Base-by-base conservation (phyloP, 2,797 vertebrate species). In the Gymnothorax reevesii region DNA sequence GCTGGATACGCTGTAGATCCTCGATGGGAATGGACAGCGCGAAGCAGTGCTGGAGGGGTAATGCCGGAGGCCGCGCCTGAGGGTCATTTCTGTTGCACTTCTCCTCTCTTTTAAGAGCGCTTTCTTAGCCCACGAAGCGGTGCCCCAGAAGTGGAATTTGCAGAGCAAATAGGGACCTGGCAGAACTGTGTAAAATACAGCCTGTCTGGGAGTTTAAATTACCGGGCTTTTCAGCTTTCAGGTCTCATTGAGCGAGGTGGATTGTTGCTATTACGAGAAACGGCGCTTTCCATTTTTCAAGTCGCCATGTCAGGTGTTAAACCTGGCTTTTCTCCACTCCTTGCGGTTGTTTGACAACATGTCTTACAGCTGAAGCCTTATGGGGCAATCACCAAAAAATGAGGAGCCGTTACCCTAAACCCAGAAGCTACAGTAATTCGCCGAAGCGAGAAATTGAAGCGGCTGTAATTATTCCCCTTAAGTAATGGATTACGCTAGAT, bases 381-480 rank as follows among this genome's bases (percentile, higher is more conserved):
- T 15, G 27, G 77, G 64, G 52, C 66, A 55, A 22, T n/a, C 57
- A 86, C 57, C 69, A 5, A 86, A 83, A 33, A 55, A 80, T 22
- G 7, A 15, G 55, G 10, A 17, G 20, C 60, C 55, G 25, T 49
- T 83, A 60, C 82, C 86, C 33, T 42, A 73, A 84, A 57, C 84
- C 49, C 54, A 55, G 66, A 82, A 60, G 73, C 84, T 90, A 88
- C 89, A 86, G 87, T 90, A 89, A 88, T 80, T 42, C n/a, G 12
- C 3, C 2, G 25, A 33, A 33, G n/a, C 49, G 20, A 57, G 60
- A 55, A 52, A 52, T 87, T 71, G 52, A 42, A 57, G 73, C 5
- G 85, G 84, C 84, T 80, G 84, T 86, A 86, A 90, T 88, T 88
- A 87, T 84, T 87, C 83, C 79, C 85, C 85, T 80, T 57, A 64